A percentile compares a stretch with the other conserved stretches of the same genome.
Evolutionary conservation across 2,113 vertebrate genomes (phyloP).

Genomic region (Calonectris borealis): DNA sequence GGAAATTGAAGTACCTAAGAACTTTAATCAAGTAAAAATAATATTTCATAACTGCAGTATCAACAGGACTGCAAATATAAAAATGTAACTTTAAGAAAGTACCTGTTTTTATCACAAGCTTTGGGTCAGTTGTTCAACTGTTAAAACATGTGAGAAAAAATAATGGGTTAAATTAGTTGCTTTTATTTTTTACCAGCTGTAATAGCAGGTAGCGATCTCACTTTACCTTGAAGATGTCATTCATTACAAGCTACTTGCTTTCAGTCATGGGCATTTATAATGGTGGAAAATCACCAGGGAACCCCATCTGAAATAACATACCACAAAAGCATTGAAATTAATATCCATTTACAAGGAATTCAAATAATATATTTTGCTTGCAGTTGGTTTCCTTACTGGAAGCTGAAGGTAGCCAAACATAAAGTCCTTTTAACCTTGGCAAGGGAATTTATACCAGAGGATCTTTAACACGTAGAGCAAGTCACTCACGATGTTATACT

Average conservation of each 20-base stretch:
- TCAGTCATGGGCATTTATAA: conserved; percentile 29
- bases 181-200: conserved; percentile 25
- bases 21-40: conserved; percentile 4
- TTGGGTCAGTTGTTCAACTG: conserved; percentile 18
- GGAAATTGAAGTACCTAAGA: neutral
- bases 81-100: neutral
- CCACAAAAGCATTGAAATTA: neutral
- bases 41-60: neutral
- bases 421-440: neutral
- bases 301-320: neutral
- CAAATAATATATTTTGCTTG: neutral
- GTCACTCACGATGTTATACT: neutral
- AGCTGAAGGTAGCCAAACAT: neutral
- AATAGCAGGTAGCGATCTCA: conserved; percentile 43
- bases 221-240: conserved; percentile 58
- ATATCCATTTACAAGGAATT: neutral
- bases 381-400: neutral
- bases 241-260: conserved; percentile 60
- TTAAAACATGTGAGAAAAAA: conserved; percentile 14
- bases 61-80: neutral
- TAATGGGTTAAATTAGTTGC: conserved; percentile 28
- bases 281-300: conserved; percentile 35
- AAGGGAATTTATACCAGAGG: neutral
- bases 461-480: neutral
- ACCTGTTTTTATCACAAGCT: neutral